Evolutionary conservation across 2,113 vertebrate species (phyloP).

Genomic region (Triplophysa siluroides): DNA sequence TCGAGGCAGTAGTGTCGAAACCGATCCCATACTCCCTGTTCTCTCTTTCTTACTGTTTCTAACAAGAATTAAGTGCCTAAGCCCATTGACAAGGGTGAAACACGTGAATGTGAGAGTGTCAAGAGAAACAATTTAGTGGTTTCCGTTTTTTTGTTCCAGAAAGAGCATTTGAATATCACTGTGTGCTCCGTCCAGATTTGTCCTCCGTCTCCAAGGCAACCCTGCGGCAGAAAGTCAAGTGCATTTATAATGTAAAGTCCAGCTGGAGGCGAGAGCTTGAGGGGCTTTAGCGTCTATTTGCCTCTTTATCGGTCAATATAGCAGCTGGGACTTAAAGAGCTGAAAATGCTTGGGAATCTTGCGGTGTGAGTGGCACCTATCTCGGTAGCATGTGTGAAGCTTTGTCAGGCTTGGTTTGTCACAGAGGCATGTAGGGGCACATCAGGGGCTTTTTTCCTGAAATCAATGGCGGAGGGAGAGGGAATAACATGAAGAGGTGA

Average conservation of each 20-base stretch:
- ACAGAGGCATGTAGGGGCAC: neutral
- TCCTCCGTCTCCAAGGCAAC: conserved; percentile 55
- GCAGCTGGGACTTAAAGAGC: conserved; percentile 14
- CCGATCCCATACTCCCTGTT: neutral
- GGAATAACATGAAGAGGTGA: conserved; percentile 5
- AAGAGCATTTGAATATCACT: conserved; percentile 43
- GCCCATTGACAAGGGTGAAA: conserved; percentile 4
- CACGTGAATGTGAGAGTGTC: neutral
- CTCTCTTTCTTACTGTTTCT: neutral
- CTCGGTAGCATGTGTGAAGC: neutral
- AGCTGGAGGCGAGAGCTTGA: conserved; percentile 40
- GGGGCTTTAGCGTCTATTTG: neutral
- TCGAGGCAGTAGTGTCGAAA: neutral
- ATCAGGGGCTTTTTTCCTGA: neutral
- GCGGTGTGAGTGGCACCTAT: neutral
- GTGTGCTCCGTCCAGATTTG: conserved; percentile 26
- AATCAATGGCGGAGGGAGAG: conserved; percentile 10
- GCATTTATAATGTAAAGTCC: conserved; percentile 40
- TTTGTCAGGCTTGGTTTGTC: conserved; percentile 29
- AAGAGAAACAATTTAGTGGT: conserved; percentile 16
- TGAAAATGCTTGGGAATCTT: conserved; percentile 11
- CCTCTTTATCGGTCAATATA: conserved; percentile 15
- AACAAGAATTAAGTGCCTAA: conserved; percentile 14
- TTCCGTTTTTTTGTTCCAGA: conserved; percentile 29
- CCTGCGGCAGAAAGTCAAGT: conserved; percentile 45